Percentiles rank a stretch among this genome's conserved stretches.
These are phyloP conservation scores for Phenacoccus solenopsis DNA, from an alignment of 1,140 invertebrate genomes.

Conservation along the genomic window DNA sequence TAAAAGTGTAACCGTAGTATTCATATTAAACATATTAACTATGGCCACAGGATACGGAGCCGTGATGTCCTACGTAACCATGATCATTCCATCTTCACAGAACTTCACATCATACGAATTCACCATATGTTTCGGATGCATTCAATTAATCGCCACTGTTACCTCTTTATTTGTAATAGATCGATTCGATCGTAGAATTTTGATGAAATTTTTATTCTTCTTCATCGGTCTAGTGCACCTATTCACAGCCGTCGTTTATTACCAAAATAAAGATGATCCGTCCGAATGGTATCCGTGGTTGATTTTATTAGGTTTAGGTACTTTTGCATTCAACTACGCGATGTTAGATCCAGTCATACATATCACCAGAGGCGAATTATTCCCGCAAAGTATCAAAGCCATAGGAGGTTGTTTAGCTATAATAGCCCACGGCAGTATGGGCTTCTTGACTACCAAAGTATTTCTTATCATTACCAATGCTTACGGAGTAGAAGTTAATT, in stretches of 20 bases:
- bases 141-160: slow-evolving; percentile 35
- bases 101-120: slow-evolving; percentile 22
- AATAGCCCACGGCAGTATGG: slow-evolving; percentile 33
- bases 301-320: slow-evolving; percentile 40
- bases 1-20: slow-evolving; percentile 36
- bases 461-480: slow-evolving; percentile 45
- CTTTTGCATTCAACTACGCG: slow-evolving; percentile 43
- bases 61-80: slow-evolving; percentile 25
- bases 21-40: slow-evolving; percentile 32
- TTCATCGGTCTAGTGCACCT: slow-evolving; percentile 34
- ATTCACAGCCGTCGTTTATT: slow-evolving; percentile 33
- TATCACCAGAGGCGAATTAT: slow-evolving; percentile 47
- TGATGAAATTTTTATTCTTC: slow-evolving; percentile 33
- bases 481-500: slow-evolving; percentile 54
- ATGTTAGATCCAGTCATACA: slow-evolving; percentile 44
- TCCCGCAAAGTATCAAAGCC: slow-evolving; percentile 47
- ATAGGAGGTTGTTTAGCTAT: slow-evolving; percentile 37
- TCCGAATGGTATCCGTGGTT: slow-evolving; percentile 34
- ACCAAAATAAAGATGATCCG: slow-evolving; percentile 34
- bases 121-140: slow-evolving; percentile 24
- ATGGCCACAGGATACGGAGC: slow-evolving; percentile 25
- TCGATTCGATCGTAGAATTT: slow-evolving; percentile 36
- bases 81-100: slow-evolving; percentile 30
- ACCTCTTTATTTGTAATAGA: slow-evolving; percentile 37
- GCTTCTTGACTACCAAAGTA: slow-evolving; percentile 63